These are phyloP conservation scores for Cenopis cana DNA, from an alignment of 2,888 invertebrate genomes.

Conservation along the genomic window DNA sequence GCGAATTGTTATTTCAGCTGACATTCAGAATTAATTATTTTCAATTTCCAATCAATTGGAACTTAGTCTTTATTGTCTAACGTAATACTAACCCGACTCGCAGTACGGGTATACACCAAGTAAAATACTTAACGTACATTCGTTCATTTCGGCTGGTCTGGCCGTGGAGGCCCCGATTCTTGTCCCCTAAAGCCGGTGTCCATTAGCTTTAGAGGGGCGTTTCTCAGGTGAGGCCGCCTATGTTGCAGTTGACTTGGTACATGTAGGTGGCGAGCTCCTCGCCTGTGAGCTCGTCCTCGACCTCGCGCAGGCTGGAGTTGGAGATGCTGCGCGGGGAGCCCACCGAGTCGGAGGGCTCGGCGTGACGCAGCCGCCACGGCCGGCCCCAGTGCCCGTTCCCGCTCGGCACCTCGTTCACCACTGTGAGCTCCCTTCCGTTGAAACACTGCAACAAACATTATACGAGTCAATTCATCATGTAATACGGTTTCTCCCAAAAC, in stretches of 20 bases:
- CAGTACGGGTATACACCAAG: slow-evolving; percentile 6
- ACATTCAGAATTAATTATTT: slow-evolving; percentile 8
- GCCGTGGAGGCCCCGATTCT: background rate
- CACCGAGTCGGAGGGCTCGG: slow-evolving; percentile 72
- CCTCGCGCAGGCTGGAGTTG: slow-evolving; percentile 90
- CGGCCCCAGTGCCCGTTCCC: slow-evolving; percentile 71
- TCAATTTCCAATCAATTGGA: background rate
- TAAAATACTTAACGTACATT: background rate
- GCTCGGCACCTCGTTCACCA: slow-evolving; percentile 72
- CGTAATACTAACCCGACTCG: slow-evolving; percentile 30
- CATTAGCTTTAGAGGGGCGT: slow-evolving; percentile 63
- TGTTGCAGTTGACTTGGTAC: slow-evolving; percentile 86
- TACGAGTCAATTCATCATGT: background rate
- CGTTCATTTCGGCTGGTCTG: background rate
- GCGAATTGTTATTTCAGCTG: background rate
- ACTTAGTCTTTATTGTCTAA: slow-evolving; percentile 35
- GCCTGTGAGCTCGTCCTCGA: slow-evolving; percentile 88
- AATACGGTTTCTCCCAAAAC: background rate
- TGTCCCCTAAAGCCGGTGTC: slow-evolving; percentile 32
- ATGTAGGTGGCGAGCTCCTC: slow-evolving; percentile 89
- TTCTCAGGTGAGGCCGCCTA: slow-evolving; percentile 76
- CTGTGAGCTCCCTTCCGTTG: slow-evolving; percentile 68
- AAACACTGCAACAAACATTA: slow-evolving; percentile 61
- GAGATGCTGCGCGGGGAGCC: slow-evolving; percentile 87
- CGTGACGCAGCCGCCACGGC: slow-evolving; percentile 61